Conservation (phyloP, 2,888 invertebrate species). For the Orthosia incerta region DNA sequence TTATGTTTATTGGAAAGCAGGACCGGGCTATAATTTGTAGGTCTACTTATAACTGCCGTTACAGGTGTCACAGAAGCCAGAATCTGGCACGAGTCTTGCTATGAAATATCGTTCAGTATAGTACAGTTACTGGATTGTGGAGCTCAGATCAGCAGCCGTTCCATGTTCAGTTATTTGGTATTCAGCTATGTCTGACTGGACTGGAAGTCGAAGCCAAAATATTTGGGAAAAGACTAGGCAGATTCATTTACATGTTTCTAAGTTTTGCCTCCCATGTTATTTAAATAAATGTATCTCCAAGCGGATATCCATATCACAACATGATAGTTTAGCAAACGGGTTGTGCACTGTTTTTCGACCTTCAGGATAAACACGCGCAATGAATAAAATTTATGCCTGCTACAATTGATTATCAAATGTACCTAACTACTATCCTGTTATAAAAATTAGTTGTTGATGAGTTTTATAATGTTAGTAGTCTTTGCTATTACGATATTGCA, state of each 20-base stretch:
- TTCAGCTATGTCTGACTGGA: too few relatives aligned
- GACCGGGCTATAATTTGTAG: too few relatives aligned
- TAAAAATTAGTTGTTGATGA: constrained; percentile 3
- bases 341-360: constrained; percentile 46
- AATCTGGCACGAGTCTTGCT: too few relatives aligned
- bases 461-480: background rate
- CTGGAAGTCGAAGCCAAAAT: background rate
- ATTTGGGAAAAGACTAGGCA: background rate
- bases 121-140: too few relatives aligned
- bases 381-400: constrained; percentile 37
- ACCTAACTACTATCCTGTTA: constrained; percentile 12
- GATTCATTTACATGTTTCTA: background rate
- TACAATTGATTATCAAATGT: constrained; percentile 39
- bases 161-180: too few relatives aligned
- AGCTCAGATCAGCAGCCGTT: too few relatives aligned
- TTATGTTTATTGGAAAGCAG: too few relatives aligned
- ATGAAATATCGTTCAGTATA: too few relatives aligned
- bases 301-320: constrained; percentile 37
- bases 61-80: too few relatives aligned
- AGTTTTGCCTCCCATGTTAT: background rate
- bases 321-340: constrained; percentile 43
- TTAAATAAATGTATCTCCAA: constrained; percentile 13
- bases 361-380: constrained; percentile 35
- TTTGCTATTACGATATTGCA: background rate
- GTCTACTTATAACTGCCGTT: too few relatives aligned